phyloP scores from a whole-genome alignment of 1,140 invertebrate genomes.

The Onthophagus taurus region DNA sequence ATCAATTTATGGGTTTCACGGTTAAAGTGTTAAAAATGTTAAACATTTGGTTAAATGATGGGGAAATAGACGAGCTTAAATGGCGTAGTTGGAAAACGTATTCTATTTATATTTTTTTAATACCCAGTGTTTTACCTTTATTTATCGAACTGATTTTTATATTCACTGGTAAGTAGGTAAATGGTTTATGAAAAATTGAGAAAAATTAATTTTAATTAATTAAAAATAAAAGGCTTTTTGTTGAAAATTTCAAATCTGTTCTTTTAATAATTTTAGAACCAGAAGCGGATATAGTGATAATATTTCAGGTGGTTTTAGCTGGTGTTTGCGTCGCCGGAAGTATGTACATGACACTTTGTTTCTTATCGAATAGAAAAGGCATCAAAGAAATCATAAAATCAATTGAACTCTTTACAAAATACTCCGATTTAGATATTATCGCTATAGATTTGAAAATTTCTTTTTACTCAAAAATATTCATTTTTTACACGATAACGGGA shows the following conservation, averaged over 20 bases:
- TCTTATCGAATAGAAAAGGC: conserved; percentile 17
- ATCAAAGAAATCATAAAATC: conserved; percentile 18
- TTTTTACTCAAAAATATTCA: conserved; percentile 23
- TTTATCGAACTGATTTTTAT: background rate
- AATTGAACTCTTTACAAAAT: conserved; percentile 19
- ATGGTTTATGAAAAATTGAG: background rate
- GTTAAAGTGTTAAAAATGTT: conserved; percentile 1
- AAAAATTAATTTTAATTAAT: background rate
- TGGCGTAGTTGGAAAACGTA: background rate
- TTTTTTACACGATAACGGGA: conserved; percentile 24
- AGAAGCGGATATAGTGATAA: conserved; percentile 12
- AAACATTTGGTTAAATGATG: background rate
- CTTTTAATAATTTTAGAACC: conserved; percentile 15
- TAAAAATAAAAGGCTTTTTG: too few relatives aligned
- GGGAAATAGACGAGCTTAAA: background rate
- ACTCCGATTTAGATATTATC: conserved; percentile 8
- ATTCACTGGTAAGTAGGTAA: background rate
- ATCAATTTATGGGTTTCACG: background rate
- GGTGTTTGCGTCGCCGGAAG: conserved; percentile 21
- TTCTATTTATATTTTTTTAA: conserved; percentile 1
- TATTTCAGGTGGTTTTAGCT: conserved; percentile 21
- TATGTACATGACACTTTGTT: conserved; percentile 25
- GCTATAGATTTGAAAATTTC: conserved; percentile 20
- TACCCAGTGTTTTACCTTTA: background rate
- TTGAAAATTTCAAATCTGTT: too few relatives aligned